Conservation (phyloP, 2,888 invertebrate species). For the Patella pellucida region DNA sequence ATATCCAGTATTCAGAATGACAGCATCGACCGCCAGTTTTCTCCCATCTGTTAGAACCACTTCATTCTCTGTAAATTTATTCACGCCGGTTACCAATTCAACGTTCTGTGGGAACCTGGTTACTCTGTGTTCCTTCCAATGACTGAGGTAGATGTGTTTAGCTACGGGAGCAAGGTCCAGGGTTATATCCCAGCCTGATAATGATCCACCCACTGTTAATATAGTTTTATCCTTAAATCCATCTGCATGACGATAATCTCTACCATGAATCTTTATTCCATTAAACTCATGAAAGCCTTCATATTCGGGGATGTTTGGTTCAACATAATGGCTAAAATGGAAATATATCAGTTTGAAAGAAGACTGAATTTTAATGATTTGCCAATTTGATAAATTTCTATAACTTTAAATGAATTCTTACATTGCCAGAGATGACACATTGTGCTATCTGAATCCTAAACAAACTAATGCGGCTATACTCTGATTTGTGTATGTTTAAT, state of each 20-base stretch:
- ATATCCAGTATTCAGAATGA: slow-evolving; percentile 84
- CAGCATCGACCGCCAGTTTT: slow-evolving; percentile 76
- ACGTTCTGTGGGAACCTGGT: slow-evolving; percentile 55
- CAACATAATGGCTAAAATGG: slow-evolving; percentile 79
- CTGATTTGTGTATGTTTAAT: too few relatives aligned
- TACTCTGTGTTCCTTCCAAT: too few relatives aligned
- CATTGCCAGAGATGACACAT: too few relatives aligned
- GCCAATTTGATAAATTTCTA: too few relatives aligned
- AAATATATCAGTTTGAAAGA: too few relatives aligned
- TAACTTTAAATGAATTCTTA: too few relatives aligned
- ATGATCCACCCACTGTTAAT: slow-evolving; percentile 87
- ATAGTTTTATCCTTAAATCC: slow-evolving; percentile 79
- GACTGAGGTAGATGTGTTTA: slow-evolving; percentile 57
- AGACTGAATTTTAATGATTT: too few relatives aligned
- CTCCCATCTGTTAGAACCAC: slow-evolving; percentile 75
- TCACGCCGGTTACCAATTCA: slow-evolving; percentile 58
- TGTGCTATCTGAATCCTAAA: too few relatives aligned
- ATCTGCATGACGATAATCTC: slow-evolving; percentile 84
- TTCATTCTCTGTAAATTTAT: slow-evolving; percentile 27
- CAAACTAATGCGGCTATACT: too few relatives aligned
- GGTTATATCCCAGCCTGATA: slow-evolving; percentile 86
- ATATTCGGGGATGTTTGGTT: slow-evolving; percentile 81
- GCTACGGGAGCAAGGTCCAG: slow-evolving; percentile 76
- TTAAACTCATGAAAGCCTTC: slow-evolving; percentile 75
- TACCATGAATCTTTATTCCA: slow-evolving; percentile 78